Evolutionary conservation across 2,888 invertebrate species (phyloP), one percentile per base, ranked within the genome.

Genomic region (Germaria angustata): DNA sequence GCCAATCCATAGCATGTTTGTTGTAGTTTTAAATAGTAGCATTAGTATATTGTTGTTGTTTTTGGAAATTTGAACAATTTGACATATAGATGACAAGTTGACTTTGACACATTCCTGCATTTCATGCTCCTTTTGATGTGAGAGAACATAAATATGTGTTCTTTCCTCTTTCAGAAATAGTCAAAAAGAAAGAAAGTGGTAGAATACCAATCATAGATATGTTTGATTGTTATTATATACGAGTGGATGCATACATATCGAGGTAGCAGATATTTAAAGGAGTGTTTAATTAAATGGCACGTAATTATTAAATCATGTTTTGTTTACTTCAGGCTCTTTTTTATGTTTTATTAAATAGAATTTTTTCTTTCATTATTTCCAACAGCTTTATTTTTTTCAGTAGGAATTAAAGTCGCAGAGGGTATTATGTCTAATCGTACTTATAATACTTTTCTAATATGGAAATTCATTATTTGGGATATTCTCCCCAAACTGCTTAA

Each of bases 41-140:
- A 46, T 49, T 68, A 46, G 22, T 20, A 49, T 83, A 84, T 84
- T 83, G 80, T 84, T 79, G 69, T 85, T 84, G 82, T 86, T 87
- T 86, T 86, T 57, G 85, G 86, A 79, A 85, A 85, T 86, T 87
- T 88, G 84, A 86, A 84, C 84, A 84, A 80, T 85, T 85, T 89
- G 89, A 89, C 87, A 86, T 86, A 85, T 84, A 86, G 89, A 88
- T 89, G 89, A 89, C 89, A 89, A 87, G 86, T 86, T 85, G 85
- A 87, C 87, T 88, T 88, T 89, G 88, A 88, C 85, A 86, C 81
- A 85, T 84, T 83, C 81, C 85, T 17, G 68, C 51, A 73, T 75
- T 73, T 68, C 57, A 61, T 63, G 68, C 34, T 55, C 59, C 41
- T 49, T 65, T 73, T 44, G 7, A 36, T 69, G 34, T 51, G 63